These are phyloP conservation scores for Mycteria americana DNA, from an alignment of 2,797 vertebrate genomes.

Conservation along the genomic window DNA sequence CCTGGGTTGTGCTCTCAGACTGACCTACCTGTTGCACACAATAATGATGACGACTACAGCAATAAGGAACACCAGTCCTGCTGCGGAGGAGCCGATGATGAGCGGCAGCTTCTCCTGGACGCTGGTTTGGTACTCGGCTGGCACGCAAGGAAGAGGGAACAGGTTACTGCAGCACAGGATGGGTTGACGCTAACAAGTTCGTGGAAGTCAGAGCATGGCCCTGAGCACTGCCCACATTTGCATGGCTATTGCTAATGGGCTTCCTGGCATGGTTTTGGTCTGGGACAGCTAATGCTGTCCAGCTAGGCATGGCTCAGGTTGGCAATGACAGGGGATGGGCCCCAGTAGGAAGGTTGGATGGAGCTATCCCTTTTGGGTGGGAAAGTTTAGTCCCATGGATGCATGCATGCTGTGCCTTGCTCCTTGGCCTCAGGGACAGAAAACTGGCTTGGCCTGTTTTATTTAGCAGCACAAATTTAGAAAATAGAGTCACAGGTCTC, in stretches of 20 bases:
- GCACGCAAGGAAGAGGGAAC: background rate
- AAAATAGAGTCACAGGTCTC: background rate
- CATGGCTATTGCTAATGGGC: background rate
- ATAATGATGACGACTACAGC: conserved; percentile 93
- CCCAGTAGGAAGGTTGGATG: background rate
- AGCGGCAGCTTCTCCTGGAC: conserved; percentile 97
- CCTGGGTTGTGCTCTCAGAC: accelerated
- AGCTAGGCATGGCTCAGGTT: background rate
- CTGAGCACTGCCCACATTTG: accelerated
- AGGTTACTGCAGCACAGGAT: background rate
- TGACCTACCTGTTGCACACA: conserved; percentile 92
- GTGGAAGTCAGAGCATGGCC: background rate
- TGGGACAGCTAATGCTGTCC: background rate
- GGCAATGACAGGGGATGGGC: background rate
- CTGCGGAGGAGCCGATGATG: conserved; percentile 93
- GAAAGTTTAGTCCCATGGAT: background rate
- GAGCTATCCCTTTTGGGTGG: background rate
- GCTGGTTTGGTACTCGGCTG: conserved; percentile 96
- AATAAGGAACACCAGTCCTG: conserved; percentile 94
- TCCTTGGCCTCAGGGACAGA: background rate
- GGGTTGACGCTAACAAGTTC: background rate
- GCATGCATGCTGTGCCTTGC: background rate
- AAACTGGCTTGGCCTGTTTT: conserved; percentile 15
- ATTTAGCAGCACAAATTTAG: background rate
- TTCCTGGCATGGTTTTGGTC: background rate